Percentiles rank a stretch among this genome's conserved stretches.
Conservation (phyloP, 2,888 invertebrate genomes). For the Epinotia nisella region DNA sequence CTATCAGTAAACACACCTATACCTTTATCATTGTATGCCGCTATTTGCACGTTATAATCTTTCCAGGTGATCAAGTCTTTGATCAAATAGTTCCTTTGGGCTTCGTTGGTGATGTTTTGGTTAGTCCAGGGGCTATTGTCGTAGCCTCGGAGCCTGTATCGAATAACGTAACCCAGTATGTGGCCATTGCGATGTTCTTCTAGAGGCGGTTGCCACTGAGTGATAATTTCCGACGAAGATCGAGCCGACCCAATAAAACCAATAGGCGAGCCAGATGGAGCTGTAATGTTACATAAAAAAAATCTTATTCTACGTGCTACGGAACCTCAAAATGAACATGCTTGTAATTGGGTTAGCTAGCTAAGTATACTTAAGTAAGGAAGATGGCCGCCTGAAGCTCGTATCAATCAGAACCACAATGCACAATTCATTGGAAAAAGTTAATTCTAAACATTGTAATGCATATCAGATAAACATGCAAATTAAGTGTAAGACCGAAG, state of each 20-base stretch:
- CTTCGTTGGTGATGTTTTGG: constrained; percentile 96
- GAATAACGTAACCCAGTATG: constrained; percentile 96
- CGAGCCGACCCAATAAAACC: constrained; percentile 97
- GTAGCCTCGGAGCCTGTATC: constrained; percentile 96
- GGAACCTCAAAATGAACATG: constrained; percentile 15
- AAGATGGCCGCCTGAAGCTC: constrained; percentile 6
- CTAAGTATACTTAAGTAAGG: not conserved
- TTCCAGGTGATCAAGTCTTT: constrained; percentile 98
- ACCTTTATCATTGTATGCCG: constrained; percentile 98
- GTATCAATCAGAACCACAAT: constrained; percentile 25
- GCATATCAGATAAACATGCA: constrained; percentile 35
- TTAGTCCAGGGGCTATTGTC: constrained; percentile 96
- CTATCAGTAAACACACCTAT: constrained; percentile 96
- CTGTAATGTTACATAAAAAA: constrained; percentile 74
- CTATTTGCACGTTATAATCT: constrained; percentile 98
- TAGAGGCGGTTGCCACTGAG: constrained; percentile 98
- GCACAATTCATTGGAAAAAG: constrained; percentile 33
- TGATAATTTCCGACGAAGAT: constrained; percentile 97
- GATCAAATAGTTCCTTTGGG: constrained; percentile 95
- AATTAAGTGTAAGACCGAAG: constrained; percentile 23
- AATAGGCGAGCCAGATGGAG: constrained; percentile 97
- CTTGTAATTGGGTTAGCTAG: constrained; percentile 4
- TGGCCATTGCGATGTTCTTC: constrained; percentile 98
- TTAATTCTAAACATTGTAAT: constrained; percentile 19
- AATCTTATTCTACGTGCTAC: not conserved